Conservation (phyloP, 2,113 vertebrate species). For the Clarias gariepinus region DNA sequence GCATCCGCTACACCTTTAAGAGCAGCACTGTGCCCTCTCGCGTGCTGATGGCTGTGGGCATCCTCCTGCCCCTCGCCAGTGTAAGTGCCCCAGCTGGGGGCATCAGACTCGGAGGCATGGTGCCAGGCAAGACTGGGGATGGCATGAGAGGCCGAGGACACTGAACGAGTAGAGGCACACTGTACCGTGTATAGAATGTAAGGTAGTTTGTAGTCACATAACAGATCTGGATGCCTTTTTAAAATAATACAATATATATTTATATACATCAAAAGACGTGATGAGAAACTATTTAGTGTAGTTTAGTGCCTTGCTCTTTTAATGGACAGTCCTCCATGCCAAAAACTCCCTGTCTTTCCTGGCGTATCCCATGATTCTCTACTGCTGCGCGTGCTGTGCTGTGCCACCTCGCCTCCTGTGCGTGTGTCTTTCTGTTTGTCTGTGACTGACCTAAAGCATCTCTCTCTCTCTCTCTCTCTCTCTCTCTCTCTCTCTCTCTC, state of each 20-base stretch:
- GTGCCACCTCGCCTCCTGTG: constrained; percentile 53
- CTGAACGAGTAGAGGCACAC: constrained; percentile 31
- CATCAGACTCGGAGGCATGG: constrained; percentile 53
- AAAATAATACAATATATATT: not conserved
- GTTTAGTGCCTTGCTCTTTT: constrained; percentile 16
- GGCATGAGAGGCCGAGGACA: constrained; percentile 33
- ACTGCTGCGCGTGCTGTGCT: constrained; percentile 63
- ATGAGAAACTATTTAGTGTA: constrained; percentile 1
- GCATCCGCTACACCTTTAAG: constrained; percentile 73
- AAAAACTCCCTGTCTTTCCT: constrained; percentile 44
- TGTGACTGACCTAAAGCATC: constrained; percentile 67
- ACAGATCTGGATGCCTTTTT: not conserved
- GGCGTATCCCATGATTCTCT: constrained; percentile 57
- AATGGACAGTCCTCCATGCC: constrained; percentile 47
- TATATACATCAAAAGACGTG: not conserved
- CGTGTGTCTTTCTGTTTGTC: constrained; percentile 63
- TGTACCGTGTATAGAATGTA: too few relatives aligned
- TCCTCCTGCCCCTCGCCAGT: constrained; percentile 77
- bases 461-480: constrained; percentile 54
- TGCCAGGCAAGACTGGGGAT: constrained; percentile 32
- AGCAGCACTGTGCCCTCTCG: constrained; percentile 77
- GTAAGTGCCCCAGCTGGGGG: constrained; percentile 75
- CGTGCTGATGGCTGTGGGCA: constrained; percentile 76
- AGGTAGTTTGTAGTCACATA: not conserved
- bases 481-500: constrained; percentile 54